These are phyloP conservation scores for Oreochromis mossambicus DNA, from an alignment of 2,797 vertebrate species.

Conservation along the genomic window DNA sequence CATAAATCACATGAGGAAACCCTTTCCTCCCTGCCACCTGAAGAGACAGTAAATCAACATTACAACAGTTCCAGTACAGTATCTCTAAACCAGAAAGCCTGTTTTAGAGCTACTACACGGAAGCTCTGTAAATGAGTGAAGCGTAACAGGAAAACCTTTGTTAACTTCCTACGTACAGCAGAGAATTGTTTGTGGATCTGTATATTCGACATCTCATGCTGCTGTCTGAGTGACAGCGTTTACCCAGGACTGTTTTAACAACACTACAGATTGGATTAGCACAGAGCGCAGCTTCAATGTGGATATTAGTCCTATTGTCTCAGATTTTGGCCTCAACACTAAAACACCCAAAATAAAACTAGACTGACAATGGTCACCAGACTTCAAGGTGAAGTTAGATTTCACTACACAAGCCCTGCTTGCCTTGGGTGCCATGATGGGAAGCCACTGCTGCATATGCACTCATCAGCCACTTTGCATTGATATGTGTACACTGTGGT, in stretches of 20 bases:
- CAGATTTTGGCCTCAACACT: not conserved
- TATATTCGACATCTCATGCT: not conserved
- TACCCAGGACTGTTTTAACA: not conserved
- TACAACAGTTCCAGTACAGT: not conserved
- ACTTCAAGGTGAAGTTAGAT: not conserved
- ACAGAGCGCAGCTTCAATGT: not conserved
- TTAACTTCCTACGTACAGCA: not conserved
- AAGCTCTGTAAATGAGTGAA: not conserved
- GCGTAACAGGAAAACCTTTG: not conserved
- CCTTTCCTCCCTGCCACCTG: conserved; percentile 82
- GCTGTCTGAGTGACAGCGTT: not conserved
- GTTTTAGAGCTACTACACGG: not conserved
- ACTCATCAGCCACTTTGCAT: not conserved
- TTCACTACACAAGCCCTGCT: not conserved
- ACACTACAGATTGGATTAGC: not conserved
- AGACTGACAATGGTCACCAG: not conserved
- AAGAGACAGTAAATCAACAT: not conserved
- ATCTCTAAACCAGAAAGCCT: not conserved
- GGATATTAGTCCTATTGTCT: not conserved
- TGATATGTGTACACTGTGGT: not conserved
- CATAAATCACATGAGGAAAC: conserved; percentile 81
- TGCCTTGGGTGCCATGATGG: accelerated
- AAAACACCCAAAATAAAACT: not conserved
- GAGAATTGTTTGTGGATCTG: not conserved
- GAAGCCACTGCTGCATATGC: not conserved